Evolutionary conservation across 1,140 invertebrate genomes (phyloP).

Genomic region (Venturia canescens): DNA sequence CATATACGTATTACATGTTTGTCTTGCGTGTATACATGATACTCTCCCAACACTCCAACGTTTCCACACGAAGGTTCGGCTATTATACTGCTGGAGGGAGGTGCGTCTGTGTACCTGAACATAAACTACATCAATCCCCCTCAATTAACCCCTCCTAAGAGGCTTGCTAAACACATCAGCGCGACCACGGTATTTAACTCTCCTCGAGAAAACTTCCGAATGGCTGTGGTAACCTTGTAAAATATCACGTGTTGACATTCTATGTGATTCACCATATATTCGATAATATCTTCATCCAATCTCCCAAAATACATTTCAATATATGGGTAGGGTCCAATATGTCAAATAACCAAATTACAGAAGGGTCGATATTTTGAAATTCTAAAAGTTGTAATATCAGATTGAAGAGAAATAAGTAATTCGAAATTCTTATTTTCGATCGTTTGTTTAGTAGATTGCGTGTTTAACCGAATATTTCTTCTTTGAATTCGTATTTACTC

Average conservation of each 20-base stretch:
- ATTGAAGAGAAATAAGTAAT: too few relatives aligned
- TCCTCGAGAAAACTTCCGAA: not conserved
- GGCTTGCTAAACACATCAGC: not conserved
- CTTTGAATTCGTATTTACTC: too few relatives aligned
- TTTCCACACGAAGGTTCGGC: not conserved
- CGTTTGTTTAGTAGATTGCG: too few relatives aligned
- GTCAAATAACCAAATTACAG: too few relatives aligned
- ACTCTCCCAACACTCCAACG: not conserved
- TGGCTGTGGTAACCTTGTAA: not conserved
- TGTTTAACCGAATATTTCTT: too few relatives aligned
- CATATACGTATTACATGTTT: slow-evolving; percentile 5
- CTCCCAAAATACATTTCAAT: too few relatives aligned
- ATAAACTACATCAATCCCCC: slow-evolving; percentile 27
- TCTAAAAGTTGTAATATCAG: too few relatives aligned
- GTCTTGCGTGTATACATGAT: not conserved
- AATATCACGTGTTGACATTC: not conserved
- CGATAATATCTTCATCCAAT: not conserved
- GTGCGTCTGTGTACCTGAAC: slow-evolving; percentile 10
- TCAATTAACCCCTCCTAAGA: slow-evolving; percentile 28
- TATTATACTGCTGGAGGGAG: not conserved
- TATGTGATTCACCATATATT: not conserved
- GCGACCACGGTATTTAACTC: not conserved
- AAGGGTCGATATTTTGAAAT: too few relatives aligned
- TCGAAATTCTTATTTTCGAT: too few relatives aligned
- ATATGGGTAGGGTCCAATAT: too few relatives aligned